These are phyloP conservation scores for Promerops cafer DNA, from an alignment of 2,113 vertebrate species.

Conservation along the genomic window DNA sequence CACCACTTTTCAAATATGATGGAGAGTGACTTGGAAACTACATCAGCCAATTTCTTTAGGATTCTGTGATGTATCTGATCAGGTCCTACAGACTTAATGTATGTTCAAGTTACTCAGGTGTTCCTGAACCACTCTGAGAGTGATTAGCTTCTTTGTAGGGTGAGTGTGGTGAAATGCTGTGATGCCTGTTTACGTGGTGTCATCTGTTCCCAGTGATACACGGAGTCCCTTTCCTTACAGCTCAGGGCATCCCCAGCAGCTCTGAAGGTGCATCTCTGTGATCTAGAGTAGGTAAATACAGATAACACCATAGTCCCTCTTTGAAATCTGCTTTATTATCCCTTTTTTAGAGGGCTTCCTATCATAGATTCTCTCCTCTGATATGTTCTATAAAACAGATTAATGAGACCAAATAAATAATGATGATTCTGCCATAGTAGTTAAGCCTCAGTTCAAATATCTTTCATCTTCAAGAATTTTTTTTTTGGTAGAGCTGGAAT, in stretches of 20 bases:
- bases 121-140: neutral
- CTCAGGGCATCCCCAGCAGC: neutral
- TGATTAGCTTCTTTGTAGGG: neutral
- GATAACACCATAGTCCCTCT: neutral
- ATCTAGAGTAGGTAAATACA: neutral
- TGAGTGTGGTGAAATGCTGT: neutral
- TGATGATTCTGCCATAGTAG: neutral
- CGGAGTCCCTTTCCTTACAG: neutral
- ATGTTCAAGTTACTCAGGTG: neutral
- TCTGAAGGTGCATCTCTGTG: neutral
- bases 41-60: neutral
- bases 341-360: neutral
- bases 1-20: neutral
- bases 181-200: neutral
- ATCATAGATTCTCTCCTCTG: neutral
- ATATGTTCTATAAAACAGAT: neutral
- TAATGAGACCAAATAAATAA: neutral
- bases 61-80: neutral
- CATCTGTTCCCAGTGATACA: neutral
- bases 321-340: neutral
- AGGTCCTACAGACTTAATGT: accelerated
- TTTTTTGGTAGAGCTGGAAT: neutral
- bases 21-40: neutral
- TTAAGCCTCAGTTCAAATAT: neutral
- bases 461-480: neutral